Evolutionary conservation across 2,888 invertebrate species (phyloP).

Genomic region (Oligia strigilis): DNA sequence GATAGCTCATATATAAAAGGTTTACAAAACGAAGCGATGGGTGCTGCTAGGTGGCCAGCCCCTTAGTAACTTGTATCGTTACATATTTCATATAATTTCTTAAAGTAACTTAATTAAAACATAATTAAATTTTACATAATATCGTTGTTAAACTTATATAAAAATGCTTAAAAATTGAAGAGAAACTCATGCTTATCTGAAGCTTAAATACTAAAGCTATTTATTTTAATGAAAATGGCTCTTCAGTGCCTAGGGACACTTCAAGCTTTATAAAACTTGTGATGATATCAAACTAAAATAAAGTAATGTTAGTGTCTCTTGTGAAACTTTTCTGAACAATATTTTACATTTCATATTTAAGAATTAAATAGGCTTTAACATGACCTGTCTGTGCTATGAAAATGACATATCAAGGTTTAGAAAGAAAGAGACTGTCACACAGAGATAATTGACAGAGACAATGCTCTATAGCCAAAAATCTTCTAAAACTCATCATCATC

Average conservation of each 20-base stretch:
- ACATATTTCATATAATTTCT: background rate
- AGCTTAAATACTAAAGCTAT: slow-evolving; percentile 36
- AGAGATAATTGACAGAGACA: background rate
- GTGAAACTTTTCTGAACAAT: background rate
- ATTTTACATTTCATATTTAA: background rate
- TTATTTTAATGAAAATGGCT: slow-evolving; percentile 47
- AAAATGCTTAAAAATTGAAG: slow-evolving; percentile 16
- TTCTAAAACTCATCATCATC: background rate
- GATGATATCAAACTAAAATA: slow-evolving; percentile 25
- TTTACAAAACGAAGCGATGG: background rate
- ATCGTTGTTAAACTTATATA: background rate
- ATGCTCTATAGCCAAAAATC: background rate
- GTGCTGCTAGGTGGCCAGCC: background rate
- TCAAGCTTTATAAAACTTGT: slow-evolving; percentile 31
- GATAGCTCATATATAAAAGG: background rate
- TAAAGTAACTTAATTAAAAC: slow-evolving; percentile 4
- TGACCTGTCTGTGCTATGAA: no score
- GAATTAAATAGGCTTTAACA: background rate
- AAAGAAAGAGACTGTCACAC: background rate
- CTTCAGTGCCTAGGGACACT: slow-evolving; percentile 29
- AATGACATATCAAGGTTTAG: background rate
- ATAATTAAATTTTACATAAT: background rate
- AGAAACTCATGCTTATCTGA: slow-evolving; percentile 17
- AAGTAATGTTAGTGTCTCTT: background rate
- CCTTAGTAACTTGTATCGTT: background rate